Base-by-base conservation (phyloP, 2,113 vertebrate genomes). In the Falco punctatus region DNA sequence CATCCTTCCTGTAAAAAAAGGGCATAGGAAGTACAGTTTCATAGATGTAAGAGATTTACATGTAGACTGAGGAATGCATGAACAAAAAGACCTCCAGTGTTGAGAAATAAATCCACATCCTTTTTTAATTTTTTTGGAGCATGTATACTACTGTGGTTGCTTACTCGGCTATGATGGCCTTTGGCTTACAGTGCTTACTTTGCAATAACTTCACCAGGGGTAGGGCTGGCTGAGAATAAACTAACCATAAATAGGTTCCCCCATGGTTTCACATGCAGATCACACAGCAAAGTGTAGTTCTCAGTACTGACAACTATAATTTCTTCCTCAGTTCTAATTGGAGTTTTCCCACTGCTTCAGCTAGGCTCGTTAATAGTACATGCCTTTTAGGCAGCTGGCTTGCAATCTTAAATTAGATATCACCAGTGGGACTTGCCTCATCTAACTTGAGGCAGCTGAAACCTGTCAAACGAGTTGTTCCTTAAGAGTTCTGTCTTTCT, bases 1-100 rank as follows among this genome's bases (percentile, higher is more conserved):
- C 80, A 86, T 72, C 51, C 46, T 72, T 88, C 91, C 33, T 52
- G 27, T 75, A 87, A 84, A 79, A 33, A 85, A 91, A 42, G 49
- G 66, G 62, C 86, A 94, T 58, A 94, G 91, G 94, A 97, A 96
- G 70, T 89, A 84, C 21, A 92, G 49, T 94, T 96, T 92, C 77
- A 81, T n/a, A 49, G 92, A 92, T 92, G 87, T 89, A 91, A 96
- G 91, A 84, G 57, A 87, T 71, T 92, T 87, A 54, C 66, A 21
- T 81, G 52, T 61, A 58, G 42, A 26, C 86, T 72, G 73, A 82
- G 73, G 92, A 94, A 94, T 92, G 83, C 17, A 0, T 92, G 84
- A 87, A 89, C 72, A 73, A 52, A 79, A 57, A 87, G 73, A 67
- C 61, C 30, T 96, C 71, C 30, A 49, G 27, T 81, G 69, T 4